Evolutionary conservation across 2,888 invertebrate genomes (phyloP), one percentile per base, ranked within the genome.

Genomic region (Fissipunctia ypsillon): DNA sequence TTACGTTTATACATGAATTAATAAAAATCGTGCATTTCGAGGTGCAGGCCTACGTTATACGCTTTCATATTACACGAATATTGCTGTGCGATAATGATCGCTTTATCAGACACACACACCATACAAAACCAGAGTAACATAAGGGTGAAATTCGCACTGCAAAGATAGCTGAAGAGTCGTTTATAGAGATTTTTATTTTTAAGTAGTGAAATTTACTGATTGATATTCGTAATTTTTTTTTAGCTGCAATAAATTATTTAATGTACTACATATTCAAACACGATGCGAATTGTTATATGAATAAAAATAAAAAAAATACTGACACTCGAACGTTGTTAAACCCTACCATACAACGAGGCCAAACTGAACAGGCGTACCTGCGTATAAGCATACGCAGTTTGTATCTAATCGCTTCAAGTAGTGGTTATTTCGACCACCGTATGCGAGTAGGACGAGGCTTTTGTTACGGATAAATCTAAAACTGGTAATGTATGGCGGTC

Each of bases 21-120:
- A 60, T 69, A 41, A 69, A 78, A 68, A 76, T 59, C 60, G 72
- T 76, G 76, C 64, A 72, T 68, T 67, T 73, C 71, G 68, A 69
- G 54, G 54, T 68, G 69, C 79, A 79, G 73, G 75, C 79, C 68
- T 73, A 84, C 65, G 60, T 84, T 35, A 61, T 61, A 72, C 48
- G 57, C 25, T 54, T 68, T 57, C 25, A 45, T 50, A 41, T 73
- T 76, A 63, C 45, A 72, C 59, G 16, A 64, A 65, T 78, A 78
- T 78, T 78, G 76, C 69, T 69, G 14, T 4, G 31, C 70, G 70
- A 76, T 31, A 19, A 45, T 59, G 9, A 52, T 45, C 35, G 73
- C 48, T 38, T 60, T 38, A 16, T 69, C 38, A 52, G 28, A 76
- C 22, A 50, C n/a, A 63, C 45, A 61, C 12, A n/a, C 31, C 76